Percentiles rank a stretch among this genome's conserved stretches.
phyloP scores from a whole-genome alignment of 92 coral and sea anemone species.

The Metridium senile region DNA sequence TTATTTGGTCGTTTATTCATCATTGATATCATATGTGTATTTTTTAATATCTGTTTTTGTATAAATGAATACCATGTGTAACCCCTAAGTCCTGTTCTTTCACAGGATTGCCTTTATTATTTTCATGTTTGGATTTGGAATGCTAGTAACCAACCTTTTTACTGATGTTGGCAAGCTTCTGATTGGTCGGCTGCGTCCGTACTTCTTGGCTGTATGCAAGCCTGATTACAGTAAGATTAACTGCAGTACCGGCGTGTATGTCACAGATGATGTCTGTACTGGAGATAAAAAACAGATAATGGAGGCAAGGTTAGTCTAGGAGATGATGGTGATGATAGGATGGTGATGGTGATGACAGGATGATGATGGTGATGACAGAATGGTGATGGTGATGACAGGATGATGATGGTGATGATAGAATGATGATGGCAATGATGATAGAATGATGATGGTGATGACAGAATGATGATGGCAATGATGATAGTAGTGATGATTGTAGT shows the following conservation, averaged over 20 bases:
- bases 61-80: no score
- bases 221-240: slow-evolving; percentile 76
- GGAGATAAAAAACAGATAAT: slow-evolving; percentile 71
- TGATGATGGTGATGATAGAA: not conserved
- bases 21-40: no score
- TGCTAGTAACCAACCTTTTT: slow-evolving; percentile 76
- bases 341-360: not conserved
- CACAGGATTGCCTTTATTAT: slow-evolving; percentile 55
- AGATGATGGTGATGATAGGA: not conserved
- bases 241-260: slow-evolving; percentile 69
- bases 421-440: slow-evolving; percentile 24
- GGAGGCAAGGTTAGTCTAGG: slow-evolving; percentile 74
- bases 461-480: slow-evolving; percentile 78
- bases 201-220: slow-evolving; percentile 85
- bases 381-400: not conserved
- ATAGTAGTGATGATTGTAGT: slow-evolving; percentile 3
- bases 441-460: slow-evolving; percentile 82
- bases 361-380: slow-evolving; percentile 22
- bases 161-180: slow-evolving; percentile 91
- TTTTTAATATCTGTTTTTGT: no score
- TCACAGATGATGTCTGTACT: slow-evolving; percentile 74
- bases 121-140: slow-evolving; percentile 82
- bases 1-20: no score
- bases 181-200: slow-evolving; percentile 91
- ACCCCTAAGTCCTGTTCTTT: not conserved